These are phyloP conservation scores for Drosophila mettleri DNA, from an alignment of 2,888 invertebrate genomes.

Conservation along the genomic window DNA sequence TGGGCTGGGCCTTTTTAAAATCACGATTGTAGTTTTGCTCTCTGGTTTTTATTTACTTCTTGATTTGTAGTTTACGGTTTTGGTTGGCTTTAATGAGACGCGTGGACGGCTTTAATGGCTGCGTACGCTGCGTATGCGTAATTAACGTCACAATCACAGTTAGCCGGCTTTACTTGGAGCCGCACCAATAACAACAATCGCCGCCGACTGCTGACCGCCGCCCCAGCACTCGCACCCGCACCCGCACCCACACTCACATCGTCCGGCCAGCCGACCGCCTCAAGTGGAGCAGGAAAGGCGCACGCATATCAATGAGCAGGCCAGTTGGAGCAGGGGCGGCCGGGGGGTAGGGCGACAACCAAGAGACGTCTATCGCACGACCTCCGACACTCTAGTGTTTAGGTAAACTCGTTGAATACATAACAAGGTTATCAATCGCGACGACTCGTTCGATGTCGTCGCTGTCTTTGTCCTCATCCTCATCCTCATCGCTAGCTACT, in stretches of 20 bases:
- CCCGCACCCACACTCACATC: no score
- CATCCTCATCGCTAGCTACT: neutral
- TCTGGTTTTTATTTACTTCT: neutral
- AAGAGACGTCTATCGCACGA: neutral
- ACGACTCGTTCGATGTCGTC: neutral
- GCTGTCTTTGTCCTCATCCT: neutral
- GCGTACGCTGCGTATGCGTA: constrained; percentile 59
- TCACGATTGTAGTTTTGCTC: constrained; percentile 10
- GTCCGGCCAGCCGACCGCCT: no score
- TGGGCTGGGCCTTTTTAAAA: constrained; percentile 36
- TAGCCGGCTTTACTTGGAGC: constrained; percentile 38
- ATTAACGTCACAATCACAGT: constrained; percentile 59
- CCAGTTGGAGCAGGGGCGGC: neutral
- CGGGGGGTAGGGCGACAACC: neutral
- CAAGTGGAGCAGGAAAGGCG: constrained; percentile 13
- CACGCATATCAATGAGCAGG: constrained; percentile 2
- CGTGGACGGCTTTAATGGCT: constrained; percentile 39
- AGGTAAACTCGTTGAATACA: constrained; percentile 50
- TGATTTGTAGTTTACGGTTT: constrained; percentile 10
- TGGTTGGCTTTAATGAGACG: constrained; percentile 54
- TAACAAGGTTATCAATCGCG: constrained; percentile 40
- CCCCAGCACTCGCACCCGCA: constrained; percentile 2
- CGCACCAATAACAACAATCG: constrained; percentile 31
- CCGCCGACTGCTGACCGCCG: constrained; percentile 7
- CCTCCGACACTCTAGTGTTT: constrained; percentile 39